Percentiles rank a stretch among this genome's conserved stretches.
phyloP scores from a whole-genome alignment of 2,888 invertebrate species.

The Pycnomerus fuliginosus region DNA sequence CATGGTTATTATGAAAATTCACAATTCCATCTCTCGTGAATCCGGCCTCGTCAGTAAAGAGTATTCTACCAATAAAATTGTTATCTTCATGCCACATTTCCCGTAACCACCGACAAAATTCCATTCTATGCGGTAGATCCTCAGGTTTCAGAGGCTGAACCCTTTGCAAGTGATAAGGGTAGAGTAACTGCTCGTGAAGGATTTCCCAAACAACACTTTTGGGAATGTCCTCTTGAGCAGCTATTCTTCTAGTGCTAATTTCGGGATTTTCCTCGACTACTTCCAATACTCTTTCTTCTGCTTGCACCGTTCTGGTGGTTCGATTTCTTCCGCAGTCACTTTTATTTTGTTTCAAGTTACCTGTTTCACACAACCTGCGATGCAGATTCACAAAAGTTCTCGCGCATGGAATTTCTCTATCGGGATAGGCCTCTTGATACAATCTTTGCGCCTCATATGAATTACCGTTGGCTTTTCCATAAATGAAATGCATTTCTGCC shows the following conservation, averaged over 20 bases:
- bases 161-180: not conserved
- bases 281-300: too few species aligned
- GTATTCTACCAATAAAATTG: slow-evolving; percentile 10
- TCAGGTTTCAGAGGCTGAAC: not conserved
- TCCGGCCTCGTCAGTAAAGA: slow-evolving; percentile 12
- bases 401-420: too few species aligned
- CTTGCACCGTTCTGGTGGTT: too few species aligned
- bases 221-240: not conserved
- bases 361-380: too few species aligned
- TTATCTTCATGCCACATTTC: not conserved
- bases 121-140: not conserved
- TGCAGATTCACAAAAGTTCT: too few species aligned
- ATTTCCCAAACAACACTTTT: not conserved
- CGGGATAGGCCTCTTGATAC: too few species aligned
- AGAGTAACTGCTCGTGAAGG: not conserved
- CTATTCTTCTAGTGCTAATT: not conserved
- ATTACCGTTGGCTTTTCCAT: too few species aligned
- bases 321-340: too few species aligned
- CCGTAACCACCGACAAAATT: not conserved
- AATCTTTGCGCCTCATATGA: too few species aligned
- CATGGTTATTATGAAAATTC: slow-evolving; percentile 9
- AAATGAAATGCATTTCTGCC: too few species aligned
- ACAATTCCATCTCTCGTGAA: slow-evolving; percentile 5
- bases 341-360: too few species aligned
- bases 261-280: not conserved